A percentile compares a stretch with the other conserved stretches of the same genome.
These are phyloP conservation scores for Drosophila athabasca DNA, from an alignment of 1,140 invertebrate genomes.

Conservation along the genomic window DNA sequence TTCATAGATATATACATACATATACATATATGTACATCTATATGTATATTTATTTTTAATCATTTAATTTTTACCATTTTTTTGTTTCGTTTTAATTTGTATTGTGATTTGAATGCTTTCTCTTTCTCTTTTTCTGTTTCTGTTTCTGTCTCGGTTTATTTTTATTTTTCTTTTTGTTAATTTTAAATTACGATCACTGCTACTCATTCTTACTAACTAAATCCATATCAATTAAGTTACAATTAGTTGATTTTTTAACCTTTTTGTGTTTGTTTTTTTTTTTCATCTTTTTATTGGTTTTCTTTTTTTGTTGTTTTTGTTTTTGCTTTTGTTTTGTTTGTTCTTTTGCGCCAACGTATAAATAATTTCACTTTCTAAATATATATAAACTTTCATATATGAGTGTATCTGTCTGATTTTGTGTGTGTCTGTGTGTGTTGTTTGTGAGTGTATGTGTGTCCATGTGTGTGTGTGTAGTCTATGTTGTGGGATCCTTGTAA, in stretches of 20 bases:
- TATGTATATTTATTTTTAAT: conserved; percentile 53
- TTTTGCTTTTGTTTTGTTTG: conserved; percentile 36
- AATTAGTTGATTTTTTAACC: conserved; percentile 61
- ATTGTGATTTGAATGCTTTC: conserved; percentile 29
- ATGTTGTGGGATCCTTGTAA: conserved; percentile 59
- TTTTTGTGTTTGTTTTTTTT: conserved; percentile 35
- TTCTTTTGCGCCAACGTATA: conserved; percentile 76
- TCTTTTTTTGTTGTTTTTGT: conserved; percentile 23
- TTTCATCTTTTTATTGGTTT: conserved; percentile 30
- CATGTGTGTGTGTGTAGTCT: conserved; percentile 22
- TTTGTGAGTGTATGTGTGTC: conserved; percentile 27
- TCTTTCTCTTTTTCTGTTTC: conserved; percentile 16
- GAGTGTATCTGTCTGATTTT: conserved; percentile 44
- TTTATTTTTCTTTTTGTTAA: conserved; percentile 52
- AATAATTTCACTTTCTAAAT: conserved; percentile 80
- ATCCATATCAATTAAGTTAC: conserved; percentile 75
- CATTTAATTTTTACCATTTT: conserved; percentile 44
- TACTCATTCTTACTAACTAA: conserved; percentile 76
- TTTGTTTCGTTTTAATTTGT: conserved; percentile 26
- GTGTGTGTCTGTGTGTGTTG: conserved; percentile 37
- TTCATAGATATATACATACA: conserved; percentile 52
- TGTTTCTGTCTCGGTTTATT: conserved; percentile 31
- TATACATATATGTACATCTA: conserved; percentile 21
- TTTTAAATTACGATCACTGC: conserved; percentile 82
- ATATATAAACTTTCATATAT: conserved; percentile 78